Base-by-base conservation (phyloP, 2,797 vertebrate species). In the Odontamblyopus rebecca region DNA sequence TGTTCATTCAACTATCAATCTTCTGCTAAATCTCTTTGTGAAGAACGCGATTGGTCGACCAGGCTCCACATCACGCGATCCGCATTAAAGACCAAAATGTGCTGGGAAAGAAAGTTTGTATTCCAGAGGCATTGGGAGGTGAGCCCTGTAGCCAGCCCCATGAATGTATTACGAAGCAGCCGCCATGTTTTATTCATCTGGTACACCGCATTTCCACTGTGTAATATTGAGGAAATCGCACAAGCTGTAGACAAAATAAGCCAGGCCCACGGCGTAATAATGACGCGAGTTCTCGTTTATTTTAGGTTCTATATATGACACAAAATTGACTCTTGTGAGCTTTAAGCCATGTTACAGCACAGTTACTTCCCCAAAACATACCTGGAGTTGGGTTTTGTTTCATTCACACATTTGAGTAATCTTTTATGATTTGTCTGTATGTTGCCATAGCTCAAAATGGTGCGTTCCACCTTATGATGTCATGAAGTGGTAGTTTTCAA, bases 1-100 rank as follows among this genome's bases (percentile, higher is more conserved):
- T 48, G 2, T 44, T 44, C 2, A 44, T 48, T 15, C 13, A 48
- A 48, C 3, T 48, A 13, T 15, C 44, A 48, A 15, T 48, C 12
- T 48, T 48, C 44, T 48, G 13, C 44, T 13, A 3, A 48, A 48
- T 48, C 44, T 48, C 44, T 13, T 48, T 48, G 44, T 13, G 3
- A 3, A 48, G 13, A 2, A 13, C 11, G 44, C 0, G 5, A 4
- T 6, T 19, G 18, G 32, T 38, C 2, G 32, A 18, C 18, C 61
- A 38, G 32, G 61, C 18, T n/a, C 32, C 29, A 18, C 6, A 38
- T n/a, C 38, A 64, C 18, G 23, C n/a, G 13, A 4, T 27, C 16
- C 23, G 29, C 63, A 27, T 66, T 66, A 29, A 27, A 50, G 38
- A 15, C 13, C 41, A 27, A 79, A 71, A 68, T 74, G 79, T 59